Evolutionary conservation across 1,140 invertebrate species (phyloP), one percentile per base, ranked within the genome.

Genomic region (Ooceraea biroi): DNA sequence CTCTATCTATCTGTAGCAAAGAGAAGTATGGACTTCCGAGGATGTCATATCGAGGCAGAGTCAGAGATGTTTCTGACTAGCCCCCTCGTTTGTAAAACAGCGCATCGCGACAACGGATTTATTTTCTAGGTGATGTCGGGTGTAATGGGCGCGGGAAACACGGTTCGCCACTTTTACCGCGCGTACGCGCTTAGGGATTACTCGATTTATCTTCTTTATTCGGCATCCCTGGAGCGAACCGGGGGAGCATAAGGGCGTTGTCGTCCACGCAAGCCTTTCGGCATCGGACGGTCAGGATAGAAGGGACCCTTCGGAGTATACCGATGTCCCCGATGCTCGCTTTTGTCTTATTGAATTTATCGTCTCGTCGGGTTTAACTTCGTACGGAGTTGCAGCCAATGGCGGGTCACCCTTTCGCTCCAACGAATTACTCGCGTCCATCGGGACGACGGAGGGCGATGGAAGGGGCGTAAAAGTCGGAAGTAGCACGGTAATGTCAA

Each of bases 301-400:
- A 10, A 12, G 48, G 25, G 8, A 27, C 30, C 61, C 68, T 48
- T 22, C 11, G 48, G 36, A 48, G 19, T 68, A 52, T 84, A 71
- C 66, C 68, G 3, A 69, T 69, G 50, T 63, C 55, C 17, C 11
- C 1, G n/a, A 22, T 48, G 61, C 46, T 71, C 27, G 41, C 77
- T 82, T 85, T 76, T 83, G 86, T 85, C 84, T 90, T 87, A 90
- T 92, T 88, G 88, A 89, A 92, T 92, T 92, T 91, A 90, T 88
- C 86, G 85, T 87, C 82, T 78, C 17, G 76, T 82, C 60, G 74
- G 25, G 10, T 68, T 52, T 60, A 76, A 88, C 69, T 86, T 84
- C 50, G 61, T 82, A 44, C 55, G 8, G 22, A 61, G 25, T 14
- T 82, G 10, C 72, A 44, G 71, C 48, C 52, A 77, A 80, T 68